Evolutionary conservation across 2,888 invertebrate genomes (phyloP).

Genomic region (Drosophila monieri): DNA sequence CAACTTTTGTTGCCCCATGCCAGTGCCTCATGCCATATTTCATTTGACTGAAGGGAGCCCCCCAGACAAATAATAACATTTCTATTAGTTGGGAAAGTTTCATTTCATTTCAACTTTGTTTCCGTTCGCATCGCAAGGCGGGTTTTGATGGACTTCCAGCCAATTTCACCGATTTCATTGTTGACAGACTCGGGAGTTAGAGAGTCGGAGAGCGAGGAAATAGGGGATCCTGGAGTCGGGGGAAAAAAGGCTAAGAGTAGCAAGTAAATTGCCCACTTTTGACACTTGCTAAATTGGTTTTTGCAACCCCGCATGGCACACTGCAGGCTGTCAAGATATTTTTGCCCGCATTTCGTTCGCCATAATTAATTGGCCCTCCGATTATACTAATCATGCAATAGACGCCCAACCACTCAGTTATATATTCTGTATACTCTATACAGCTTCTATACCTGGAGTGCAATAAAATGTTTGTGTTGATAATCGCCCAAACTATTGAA

Average conservation of each 20-base stretch:
- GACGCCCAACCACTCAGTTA: constrained; percentile 9
- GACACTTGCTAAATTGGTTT: constrained; percentile 66
- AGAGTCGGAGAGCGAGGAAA: constrained; percentile 1
- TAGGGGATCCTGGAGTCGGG: not conserved
- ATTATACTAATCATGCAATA: constrained; percentile 34
- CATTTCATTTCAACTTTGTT: constrained; percentile 48
- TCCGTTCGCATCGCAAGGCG: constrained; percentile 20
- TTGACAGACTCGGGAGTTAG: constrained; percentile 52
- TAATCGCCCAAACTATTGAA: constrained; percentile 21
- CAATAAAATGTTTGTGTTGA: constrained; percentile 29
- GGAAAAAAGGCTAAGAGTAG: constrained; percentile 27
- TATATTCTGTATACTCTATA: not conserved
- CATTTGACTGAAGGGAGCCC: constrained; percentile 30
- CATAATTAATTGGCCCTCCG: constrained; percentile 39
- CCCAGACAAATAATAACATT: constrained; percentile 64
- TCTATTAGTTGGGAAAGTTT: constrained; percentile 67
- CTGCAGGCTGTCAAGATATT: constrained; percentile 34
- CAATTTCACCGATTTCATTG: constrained; percentile 75
- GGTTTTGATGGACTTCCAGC: constrained; percentile 60
- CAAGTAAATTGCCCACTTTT: constrained; percentile 66
- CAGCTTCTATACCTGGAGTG: constrained; percentile 1
- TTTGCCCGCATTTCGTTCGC: constrained; percentile 27
- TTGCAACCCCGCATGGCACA: constrained; percentile 15
- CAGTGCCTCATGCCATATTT: constrained; percentile 27
- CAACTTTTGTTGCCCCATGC: constrained; percentile 12